A percentile compares a stretch with the other conserved stretches of the same genome.
phyloP scores from a whole-genome alignment of 1,140 invertebrate genomes.

The Caenorhabditis tropicalis region DNA sequence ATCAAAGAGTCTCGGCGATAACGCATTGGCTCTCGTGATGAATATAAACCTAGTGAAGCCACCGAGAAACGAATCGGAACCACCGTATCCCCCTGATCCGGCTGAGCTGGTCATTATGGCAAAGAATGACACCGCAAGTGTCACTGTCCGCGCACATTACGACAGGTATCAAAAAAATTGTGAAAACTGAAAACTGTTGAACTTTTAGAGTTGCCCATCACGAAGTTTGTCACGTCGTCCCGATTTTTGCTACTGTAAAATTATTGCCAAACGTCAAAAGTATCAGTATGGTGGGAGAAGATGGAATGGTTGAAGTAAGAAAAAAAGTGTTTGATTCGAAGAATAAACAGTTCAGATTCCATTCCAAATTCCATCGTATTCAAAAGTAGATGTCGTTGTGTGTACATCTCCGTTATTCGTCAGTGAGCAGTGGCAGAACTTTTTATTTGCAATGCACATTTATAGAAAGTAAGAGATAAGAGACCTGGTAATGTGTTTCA shows the following conservation, averaged over 20 bases:
- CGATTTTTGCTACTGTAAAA: neutral
- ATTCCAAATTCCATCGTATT: slow-evolving; percentile 37
- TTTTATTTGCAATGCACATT: slow-evolving; percentile 18
- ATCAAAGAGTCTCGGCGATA: slow-evolving; percentile 40
- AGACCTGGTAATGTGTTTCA: too few relatives aligned
- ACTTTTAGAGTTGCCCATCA: slow-evolving; percentile 4
- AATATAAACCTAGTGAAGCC: neutral
- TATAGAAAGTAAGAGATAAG: slow-evolving; percentile 35
- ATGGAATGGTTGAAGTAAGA: neutral
- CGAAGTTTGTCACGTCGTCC: slow-evolving; percentile 2
- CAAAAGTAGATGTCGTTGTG: neutral
- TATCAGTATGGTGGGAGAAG: slow-evolving; percentile 10
- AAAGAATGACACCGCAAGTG: neutral
- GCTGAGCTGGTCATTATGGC: neutral
- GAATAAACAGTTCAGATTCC: slow-evolving; percentile 38
- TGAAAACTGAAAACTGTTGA: too few relatives aligned
- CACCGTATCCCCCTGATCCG: neutral
- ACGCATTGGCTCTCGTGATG: slow-evolving; percentile 5
- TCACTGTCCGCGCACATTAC: neutral
- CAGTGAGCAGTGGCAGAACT: slow-evolving; percentile 28
- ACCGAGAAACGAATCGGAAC: neutral
- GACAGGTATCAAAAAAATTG: neutral
- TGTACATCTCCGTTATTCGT: slow-evolving; percentile 30
- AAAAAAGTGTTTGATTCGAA: too few relatives aligned
- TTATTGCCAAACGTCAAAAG: slow-evolving; percentile 13